Evolutionary conservation across 2,113 vertebrate species (phyloP).

Genomic region (Prunella himalayana): DNA sequence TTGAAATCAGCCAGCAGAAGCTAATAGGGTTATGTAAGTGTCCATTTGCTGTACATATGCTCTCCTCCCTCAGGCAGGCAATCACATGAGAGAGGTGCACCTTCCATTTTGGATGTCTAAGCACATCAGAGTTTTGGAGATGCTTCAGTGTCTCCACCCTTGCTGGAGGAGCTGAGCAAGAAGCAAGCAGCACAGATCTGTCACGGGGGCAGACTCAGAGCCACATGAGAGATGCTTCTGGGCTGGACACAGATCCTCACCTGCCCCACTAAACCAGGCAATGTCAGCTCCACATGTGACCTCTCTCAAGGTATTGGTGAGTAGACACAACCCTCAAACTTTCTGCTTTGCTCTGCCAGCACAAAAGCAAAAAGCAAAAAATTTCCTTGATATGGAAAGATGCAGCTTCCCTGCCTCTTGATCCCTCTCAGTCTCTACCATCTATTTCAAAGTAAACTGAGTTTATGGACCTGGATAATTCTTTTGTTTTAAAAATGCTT

Average conservation of each 20-base stretch:
- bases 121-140: not conserved
- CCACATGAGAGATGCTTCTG: rapidly evolving
- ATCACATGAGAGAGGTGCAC: not conserved
- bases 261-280: not conserved
- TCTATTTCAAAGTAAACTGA: not conserved
- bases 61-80: not conserved
- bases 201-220: not conserved
- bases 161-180: not conserved
- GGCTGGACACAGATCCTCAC: rapidly evolving
- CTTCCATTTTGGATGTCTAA: not conserved
- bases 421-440: not conserved
- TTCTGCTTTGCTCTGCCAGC: not conserved
- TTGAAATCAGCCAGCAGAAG: not conserved
- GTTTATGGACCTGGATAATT: not conserved
- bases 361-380: not conserved
- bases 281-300: not conserved
- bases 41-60: conserved; percentile 57
- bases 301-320: not conserved
- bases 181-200: not conserved
- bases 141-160: not conserved
- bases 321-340: not conserved
- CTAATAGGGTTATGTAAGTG: conserved; percentile 46
- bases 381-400: not conserved
- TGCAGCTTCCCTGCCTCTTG: not conserved
- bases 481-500: not conserved